Conservation (phyloP, 2,797 vertebrate species). For the Tachyglossus aculeatus region DNA sequence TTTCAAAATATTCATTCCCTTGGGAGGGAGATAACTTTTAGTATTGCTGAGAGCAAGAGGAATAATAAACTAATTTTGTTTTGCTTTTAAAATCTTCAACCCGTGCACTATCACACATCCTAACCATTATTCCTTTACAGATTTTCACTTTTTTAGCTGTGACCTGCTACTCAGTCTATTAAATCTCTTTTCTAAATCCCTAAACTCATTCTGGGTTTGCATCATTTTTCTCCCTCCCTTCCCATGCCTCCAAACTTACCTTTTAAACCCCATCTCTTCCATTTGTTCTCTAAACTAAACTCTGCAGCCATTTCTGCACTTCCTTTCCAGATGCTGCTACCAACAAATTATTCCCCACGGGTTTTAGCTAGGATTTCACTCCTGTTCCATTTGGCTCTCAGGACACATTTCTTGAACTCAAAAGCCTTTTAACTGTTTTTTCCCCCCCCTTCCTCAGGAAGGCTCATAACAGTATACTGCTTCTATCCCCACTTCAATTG, state of each 20-base stretch:
- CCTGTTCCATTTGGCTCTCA: slow-evolving; percentile 30
- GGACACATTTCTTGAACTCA: slow-evolving; percentile 37
- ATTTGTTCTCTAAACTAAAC: slow-evolving; percentile 57
- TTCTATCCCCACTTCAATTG: slow-evolving; percentile 26
- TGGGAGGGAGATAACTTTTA: neutral
- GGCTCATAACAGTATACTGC: slow-evolving; percentile 2
- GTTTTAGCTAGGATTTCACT: slow-evolving; percentile 52
- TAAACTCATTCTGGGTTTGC: neutral
- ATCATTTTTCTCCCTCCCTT: neutral
- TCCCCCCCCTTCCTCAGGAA: neutral
- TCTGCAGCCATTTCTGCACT: slow-evolving; percentile 13
- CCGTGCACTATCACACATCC: fast-evolving
- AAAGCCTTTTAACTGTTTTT: slow-evolving; percentile 46
- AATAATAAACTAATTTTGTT: slow-evolving; percentile 32
- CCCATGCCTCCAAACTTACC: slow-evolving; percentile 3
- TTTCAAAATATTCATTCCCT: slow-evolving; percentile 26
- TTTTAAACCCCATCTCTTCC: slow-evolving; percentile 35
- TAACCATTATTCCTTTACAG: slow-evolving; percentile 4
- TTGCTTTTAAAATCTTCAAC: slow-evolving; percentile 5
- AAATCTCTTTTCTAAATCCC: slow-evolving; percentile 27
- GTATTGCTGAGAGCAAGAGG: neutral
- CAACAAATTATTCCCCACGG: slow-evolving; percentile 43
- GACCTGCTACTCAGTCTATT: slow-evolving; percentile 1
- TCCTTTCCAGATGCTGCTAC: slow-evolving; percentile 38
- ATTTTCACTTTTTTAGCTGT: slow-evolving; percentile 22